Evolutionary conservation across 1,140 invertebrate species (phyloP).

Genomic region (Kradibia gibbosae): DNA sequence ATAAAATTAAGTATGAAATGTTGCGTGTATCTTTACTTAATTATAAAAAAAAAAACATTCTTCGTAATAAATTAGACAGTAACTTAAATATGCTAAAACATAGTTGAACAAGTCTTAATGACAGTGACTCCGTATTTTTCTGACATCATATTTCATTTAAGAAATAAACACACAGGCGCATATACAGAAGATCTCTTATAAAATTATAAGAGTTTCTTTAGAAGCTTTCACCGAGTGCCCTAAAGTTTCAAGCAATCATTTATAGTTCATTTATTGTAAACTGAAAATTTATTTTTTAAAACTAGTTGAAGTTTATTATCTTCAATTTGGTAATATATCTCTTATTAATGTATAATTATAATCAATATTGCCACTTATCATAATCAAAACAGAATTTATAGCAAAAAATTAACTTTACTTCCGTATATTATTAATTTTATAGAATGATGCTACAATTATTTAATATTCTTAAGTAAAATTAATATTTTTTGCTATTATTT

Average conservation of each 20-base stretch:
- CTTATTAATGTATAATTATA: background rate
- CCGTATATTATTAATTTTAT: background rate
- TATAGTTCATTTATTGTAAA: background rate
- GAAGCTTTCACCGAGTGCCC: background rate
- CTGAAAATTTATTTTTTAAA: conserved; percentile 8
- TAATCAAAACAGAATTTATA: background rate
- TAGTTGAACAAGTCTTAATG: background rate
- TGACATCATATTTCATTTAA: conserved; percentile 9
- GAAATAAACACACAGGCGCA: background rate
- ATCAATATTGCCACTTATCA: background rate
- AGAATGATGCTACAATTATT: background rate
- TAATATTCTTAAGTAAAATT: background rate
- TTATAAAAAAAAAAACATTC: background rate
- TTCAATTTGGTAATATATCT: background rate
- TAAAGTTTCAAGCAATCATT: background rate
- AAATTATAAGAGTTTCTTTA: conserved; percentile 4
- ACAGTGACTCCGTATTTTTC: background rate
- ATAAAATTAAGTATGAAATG: too few relatives aligned
- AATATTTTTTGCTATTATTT: background rate
- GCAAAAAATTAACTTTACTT: background rate
- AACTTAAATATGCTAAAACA: background rate
- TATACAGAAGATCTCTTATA: background rate
- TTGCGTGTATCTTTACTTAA: too few relatives aligned
- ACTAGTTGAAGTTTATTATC: background rate
- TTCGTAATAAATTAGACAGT: background rate